Conservation (phyloP, 2,113 vertebrate species). For the Aegotheles bennettii region DNA sequence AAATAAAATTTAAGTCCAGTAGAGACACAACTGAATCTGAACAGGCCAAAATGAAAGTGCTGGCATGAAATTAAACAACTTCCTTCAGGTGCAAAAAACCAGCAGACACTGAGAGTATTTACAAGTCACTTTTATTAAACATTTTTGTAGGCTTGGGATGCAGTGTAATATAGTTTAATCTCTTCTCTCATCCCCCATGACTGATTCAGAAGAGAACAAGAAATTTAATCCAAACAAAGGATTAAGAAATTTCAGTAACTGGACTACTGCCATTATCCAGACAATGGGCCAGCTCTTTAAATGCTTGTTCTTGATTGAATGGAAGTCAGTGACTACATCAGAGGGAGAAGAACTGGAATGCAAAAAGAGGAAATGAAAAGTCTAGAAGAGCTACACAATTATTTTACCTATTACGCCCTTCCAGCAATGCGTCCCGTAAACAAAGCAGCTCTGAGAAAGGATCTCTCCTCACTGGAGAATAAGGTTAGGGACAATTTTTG, state of each 20-base stretch:
- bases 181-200: slow-evolving; percentile 4
- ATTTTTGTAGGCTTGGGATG: neutral
- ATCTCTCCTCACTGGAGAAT: slow-evolving; percentile 56
- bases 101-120: neutral
- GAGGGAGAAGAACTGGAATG: neutral
- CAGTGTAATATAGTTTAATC: slow-evolving; percentile 12
- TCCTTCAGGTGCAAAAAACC: neutral
- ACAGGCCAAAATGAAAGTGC: neutral
- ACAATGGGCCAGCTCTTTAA: slow-evolving; percentile 33
- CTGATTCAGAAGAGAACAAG: slow-evolving; percentile 45
- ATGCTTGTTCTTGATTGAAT: slow-evolving; percentile 3
- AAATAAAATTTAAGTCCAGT: neutral
- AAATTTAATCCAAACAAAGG: slow-evolving; percentile 54
- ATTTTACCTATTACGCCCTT: slow-evolving; percentile 5
- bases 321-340: slow-evolving; percentile 28
- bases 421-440: neutral
- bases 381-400: slow-evolving; percentile 12
- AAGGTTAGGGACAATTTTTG: slow-evolving; percentile 27
- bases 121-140: neutral
- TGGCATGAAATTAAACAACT: neutral
- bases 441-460: slow-evolving; percentile 31
- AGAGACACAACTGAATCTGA: neutral
- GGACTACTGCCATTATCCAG: slow-evolving; percentile 5
- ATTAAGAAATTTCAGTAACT: slow-evolving; percentile 58
- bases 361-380: slow-evolving; percentile 35